Percentiles rank a stretch among this genome's conserved stretches.
Evolutionary conservation across 1,140 invertebrate species (phyloP).

Genomic region (Listronotus bonariensis): DNA sequence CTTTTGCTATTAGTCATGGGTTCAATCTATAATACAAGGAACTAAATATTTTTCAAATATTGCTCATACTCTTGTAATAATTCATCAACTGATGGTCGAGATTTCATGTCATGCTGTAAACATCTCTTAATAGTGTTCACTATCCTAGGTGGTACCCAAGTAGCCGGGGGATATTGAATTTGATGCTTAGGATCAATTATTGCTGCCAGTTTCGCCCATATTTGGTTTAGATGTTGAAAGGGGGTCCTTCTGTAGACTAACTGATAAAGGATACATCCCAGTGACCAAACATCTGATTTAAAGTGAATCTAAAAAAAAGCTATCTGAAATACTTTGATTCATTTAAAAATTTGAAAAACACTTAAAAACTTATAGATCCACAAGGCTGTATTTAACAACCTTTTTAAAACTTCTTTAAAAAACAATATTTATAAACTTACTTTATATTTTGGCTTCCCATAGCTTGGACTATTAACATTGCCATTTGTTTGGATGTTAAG

Average conservation of each 20-base stretch:
- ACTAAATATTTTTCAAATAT: no score
- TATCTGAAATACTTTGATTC: conserved; percentile 2
- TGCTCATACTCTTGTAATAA: conserved; percentile 56
- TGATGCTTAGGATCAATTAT: conserved; percentile 77
- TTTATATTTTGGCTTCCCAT: conserved; percentile 55
- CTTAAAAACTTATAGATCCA: no score
- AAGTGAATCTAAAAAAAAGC: conserved; percentile 78
- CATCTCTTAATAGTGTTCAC: conserved; percentile 69
- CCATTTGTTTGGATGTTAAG: conserved; percentile 65
- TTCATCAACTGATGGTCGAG: conserved; percentile 72
- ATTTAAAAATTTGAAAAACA: background rate
- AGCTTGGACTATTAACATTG: conserved; percentile 55
- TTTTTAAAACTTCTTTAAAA: no score
- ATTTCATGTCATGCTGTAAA: conserved; percentile 70
- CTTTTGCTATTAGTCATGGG: no score
- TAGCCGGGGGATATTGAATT: conserved; percentile 72
- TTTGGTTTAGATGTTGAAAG: conserved; percentile 81
- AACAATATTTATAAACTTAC: conserved; percentile 23
- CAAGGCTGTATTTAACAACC: no score
- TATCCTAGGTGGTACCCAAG: conserved; percentile 57
- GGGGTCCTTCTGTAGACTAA: conserved; percentile 90
- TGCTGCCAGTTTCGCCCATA: conserved; percentile 77
- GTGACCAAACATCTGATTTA: conserved; percentile 96
- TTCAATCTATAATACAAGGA: no score
- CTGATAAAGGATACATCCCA: conserved; percentile 95